These are phyloP conservation scores for Apostichopus parvimensis DNA, from an alignment of 35 echinoderm and acorn worm genomes.

Conservation along the genomic window DNA sequence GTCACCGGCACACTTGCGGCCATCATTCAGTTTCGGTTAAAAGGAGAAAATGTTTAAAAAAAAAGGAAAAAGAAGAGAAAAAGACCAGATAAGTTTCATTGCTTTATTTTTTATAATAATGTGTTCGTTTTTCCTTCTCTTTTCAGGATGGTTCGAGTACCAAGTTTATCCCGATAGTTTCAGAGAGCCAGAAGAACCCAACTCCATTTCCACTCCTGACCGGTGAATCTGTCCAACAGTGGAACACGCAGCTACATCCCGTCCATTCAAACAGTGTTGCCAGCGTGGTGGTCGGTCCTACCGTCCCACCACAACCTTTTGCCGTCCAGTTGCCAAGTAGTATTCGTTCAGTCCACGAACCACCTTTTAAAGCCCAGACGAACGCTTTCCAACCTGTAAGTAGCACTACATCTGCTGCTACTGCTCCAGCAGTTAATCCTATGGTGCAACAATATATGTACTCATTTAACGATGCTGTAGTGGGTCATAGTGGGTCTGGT, in stretches of 20 bases:
- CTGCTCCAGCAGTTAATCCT: background rate
- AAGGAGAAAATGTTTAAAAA: no score
- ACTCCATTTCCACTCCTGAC: background rate
- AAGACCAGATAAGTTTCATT: no score
- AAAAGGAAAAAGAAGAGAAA: no score
- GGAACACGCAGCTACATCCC: background rate
- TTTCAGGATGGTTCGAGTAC: background rate
- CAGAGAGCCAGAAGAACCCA: background rate
- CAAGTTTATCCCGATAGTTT: background rate
- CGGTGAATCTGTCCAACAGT: background rate
- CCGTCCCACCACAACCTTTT: background rate
- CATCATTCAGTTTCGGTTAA: no score
- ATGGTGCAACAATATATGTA: background rate
- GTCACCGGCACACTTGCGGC: no score
- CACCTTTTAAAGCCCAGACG: background rate
- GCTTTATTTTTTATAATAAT: no score
- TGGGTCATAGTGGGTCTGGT: background rate
- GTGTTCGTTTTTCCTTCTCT: background rate
- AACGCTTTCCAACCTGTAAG: background rate
- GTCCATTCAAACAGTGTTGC: conserved; percentile 17
- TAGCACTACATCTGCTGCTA: background rate
- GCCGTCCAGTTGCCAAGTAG: background rate
- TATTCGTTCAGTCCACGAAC: background rate
- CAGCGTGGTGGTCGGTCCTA: background rate
- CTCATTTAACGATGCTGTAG: background rate